Conservation (phyloP, 2,113 vertebrate species). For the Amia ocellicauda region DNA sequence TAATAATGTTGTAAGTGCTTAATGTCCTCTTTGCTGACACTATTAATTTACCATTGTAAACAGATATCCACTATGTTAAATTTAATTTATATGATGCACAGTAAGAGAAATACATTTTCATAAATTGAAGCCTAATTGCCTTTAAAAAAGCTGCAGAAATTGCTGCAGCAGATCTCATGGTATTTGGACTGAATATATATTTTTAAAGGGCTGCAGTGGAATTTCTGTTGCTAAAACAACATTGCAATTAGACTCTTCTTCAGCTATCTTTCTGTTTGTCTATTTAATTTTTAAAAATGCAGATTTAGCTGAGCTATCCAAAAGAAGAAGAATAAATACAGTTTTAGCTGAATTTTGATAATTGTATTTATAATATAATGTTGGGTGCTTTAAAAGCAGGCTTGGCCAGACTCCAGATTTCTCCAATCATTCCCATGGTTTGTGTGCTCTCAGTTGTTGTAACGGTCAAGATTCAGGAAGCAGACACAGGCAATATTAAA, state of each 20-base stretch:
- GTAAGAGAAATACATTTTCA: slow-evolving; percentile 5
- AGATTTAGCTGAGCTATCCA: background rate
- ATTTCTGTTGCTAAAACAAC: background rate
- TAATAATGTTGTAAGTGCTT: background rate
- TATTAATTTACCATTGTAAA: background rate
- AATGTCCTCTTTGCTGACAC: background rate
- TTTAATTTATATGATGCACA: background rate
- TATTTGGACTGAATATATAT: slow-evolving; percentile 4
- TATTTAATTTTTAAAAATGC: background rate
- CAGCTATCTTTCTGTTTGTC: background rate
- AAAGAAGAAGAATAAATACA: background rate
- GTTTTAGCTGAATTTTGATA: background rate
- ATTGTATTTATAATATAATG: slow-evolving; percentile 4
- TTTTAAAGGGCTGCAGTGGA: slow-evolving; percentile 1
- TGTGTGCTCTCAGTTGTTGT: slow-evolving; percentile 35
- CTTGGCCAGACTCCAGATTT: slow-evolving; percentile 11
- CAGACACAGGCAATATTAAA: slow-evolving; percentile 47
- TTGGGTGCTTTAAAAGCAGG: slow-evolving; percentile 8
- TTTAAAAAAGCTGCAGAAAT: background rate
- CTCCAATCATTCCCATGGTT: slow-evolving; percentile 40
- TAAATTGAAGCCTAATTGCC: slow-evolving; percentile 5
- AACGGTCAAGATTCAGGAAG: slow-evolving; percentile 50
- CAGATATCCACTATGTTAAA: background rate
- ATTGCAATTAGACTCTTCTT: background rate
- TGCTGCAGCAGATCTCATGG: slow-evolving; percentile 3